Percentiles rank a stretch among this genome's conserved stretches.
phyloP scores from a whole-genome alignment of 2,113 vertebrate species.

The Dipodomys stephensi region DNA sequence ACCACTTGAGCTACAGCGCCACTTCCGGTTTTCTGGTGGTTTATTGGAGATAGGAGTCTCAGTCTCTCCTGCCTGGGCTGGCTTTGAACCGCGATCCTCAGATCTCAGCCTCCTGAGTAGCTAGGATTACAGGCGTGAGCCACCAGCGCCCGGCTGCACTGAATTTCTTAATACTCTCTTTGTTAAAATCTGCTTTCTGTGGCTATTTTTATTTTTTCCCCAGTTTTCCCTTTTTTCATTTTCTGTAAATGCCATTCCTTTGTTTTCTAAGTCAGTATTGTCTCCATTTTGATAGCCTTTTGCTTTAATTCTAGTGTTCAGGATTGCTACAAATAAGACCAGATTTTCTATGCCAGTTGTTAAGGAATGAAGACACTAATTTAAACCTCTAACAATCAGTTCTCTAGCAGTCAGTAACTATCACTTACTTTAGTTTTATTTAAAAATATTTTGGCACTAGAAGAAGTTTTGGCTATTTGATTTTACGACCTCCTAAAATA shows the following conservation, averaged over 20 bases:
- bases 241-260: neutral
- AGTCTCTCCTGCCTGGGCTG: no score
- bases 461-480: constrained; percentile 33
- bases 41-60: no score
- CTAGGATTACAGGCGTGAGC: no score
- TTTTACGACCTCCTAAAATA: neutral
- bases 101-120: no score
- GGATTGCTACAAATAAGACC: constrained; percentile 34
- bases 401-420: constrained; percentile 12
- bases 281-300: constrained; percentile 17
- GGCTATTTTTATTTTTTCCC: neutral
- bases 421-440: constrained; percentile 9
- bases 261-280: constrained; percentile 1
- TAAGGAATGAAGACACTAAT: constrained; percentile 48
- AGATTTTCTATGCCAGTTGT: constrained; percentile 18
- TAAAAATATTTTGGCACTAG: constrained; percentile 30
- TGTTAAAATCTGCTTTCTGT: neutral
- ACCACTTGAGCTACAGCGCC: no score
- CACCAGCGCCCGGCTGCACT: no score
- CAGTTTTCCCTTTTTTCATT: neutral
- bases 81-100: no score
- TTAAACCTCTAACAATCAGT: neutral
- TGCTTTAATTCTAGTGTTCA: constrained; percentile 53
- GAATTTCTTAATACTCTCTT: neutral
- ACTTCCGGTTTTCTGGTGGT: no score